Evolutionary conservation across 1,140 invertebrate species (phyloP), one percentile per base, ranked within the genome.

Genomic region (Agrilus planipennis): DNA sequence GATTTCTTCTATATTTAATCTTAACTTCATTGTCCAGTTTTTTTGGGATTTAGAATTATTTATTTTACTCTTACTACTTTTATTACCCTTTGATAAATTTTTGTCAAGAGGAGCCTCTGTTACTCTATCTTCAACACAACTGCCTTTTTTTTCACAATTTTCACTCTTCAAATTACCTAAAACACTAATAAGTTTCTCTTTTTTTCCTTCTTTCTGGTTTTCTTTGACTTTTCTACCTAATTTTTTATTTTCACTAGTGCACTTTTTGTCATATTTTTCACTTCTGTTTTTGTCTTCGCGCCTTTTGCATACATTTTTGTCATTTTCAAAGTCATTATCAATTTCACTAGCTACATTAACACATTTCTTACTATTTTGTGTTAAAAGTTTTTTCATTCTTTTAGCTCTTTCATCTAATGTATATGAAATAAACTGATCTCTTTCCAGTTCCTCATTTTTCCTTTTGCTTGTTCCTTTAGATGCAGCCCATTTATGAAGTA

Each of bases 401-500:
- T 70, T 70, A 27, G 68, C 69, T 36, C 75, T 53, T 49, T 69
- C 69, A n/a, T 69, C 57, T 53, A 77, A 52, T 57, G 70, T 63
- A 18, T 57, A 47, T 38, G 70, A 68, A 14, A 77, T 67, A 41
- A 49, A 62, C 36, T 65, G 60, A 16, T 70, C 72, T 14, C 43
- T 44, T 30, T 68, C 62, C 10, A 60, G 53, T 43, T 69, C 69
- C 47, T 76, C 72, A 10, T 61, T 58, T 47, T 67, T 65, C 9
- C 70, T 63, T 46, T 73, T 72, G n/a, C 28, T n/a, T 15, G 63
- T 37, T 4, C 65, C 72, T 51, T 74, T 76, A 28, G 59, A 53
- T 39, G 72, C 64, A 32, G 73, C 68, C 73, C 75, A 75, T 44
- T 69, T 67, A 52, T 73, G 62, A 38, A 77, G 57, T n/a, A 64